These are phyloP conservation scores for Acleris sparsana DNA, from an alignment of 2,888 invertebrate species.

Conservation along the genomic window DNA sequence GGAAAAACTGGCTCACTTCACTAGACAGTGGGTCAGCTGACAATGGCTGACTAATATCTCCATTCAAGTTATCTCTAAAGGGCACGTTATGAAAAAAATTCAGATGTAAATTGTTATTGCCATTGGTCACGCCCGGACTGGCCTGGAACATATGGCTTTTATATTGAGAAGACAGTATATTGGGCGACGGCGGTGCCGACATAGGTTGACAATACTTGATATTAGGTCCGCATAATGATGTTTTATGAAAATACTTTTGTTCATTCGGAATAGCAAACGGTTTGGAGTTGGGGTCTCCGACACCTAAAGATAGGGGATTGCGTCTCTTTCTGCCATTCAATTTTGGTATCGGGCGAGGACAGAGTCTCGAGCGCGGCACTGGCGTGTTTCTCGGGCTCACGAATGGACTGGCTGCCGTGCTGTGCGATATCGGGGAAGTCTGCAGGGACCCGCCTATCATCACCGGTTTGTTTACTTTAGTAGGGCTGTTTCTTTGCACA, in stretches of 20 bases:
- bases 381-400: conserved; percentile 92
- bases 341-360: conserved; percentile 80
- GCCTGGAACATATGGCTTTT: conserved; percentile 80
- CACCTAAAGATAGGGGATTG: conserved; percentile 65
- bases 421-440: conserved; percentile 82
- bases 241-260: conserved; percentile 69
- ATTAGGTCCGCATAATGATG: conserved; percentile 56
- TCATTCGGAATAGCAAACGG: conserved; percentile 76
- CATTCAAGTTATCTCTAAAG: conserved; percentile 75
- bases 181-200: conserved; percentile 89
- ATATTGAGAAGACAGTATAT: conserved; percentile 73
- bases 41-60: conserved; percentile 65
- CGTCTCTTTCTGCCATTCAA: conserved; percentile 68
- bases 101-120: conserved; percentile 71
- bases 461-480: conserved; percentile 62
- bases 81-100: conserved; percentile 71
- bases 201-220: conserved; percentile 79
- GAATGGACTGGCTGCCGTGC: conserved; percentile 90
- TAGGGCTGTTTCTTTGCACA: conserved; percentile 67
- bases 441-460: conserved; percentile 73
- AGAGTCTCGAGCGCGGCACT: conserved; percentile 86
- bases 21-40: conserved; percentile 80
- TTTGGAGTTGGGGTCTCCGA: conserved; percentile 61
- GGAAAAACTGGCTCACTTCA: conserved; percentile 86
- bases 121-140: conserved; percentile 64